Percentiles rank a stretch among this genome's conserved stretches.
phyloP scores from a whole-genome alignment of 2,113 vertebrate species.

The Antechinus flavipes region DNA sequence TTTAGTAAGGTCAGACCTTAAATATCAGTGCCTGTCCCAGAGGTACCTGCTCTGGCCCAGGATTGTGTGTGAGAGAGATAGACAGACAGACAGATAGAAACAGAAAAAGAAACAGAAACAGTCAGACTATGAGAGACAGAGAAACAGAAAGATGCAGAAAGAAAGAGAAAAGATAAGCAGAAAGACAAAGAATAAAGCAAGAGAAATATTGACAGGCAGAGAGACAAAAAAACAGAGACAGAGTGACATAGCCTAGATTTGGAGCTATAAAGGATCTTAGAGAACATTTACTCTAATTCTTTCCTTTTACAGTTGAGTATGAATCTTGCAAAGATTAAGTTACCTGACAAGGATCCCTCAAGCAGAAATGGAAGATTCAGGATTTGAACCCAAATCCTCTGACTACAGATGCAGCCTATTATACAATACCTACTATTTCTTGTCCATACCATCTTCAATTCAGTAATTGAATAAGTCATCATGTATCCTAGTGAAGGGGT shows the following conservation, averaged over 20 bases:
- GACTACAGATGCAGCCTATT: neutral
- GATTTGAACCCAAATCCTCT: neutral
- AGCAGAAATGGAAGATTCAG: neutral
- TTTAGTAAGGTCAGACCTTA: neutral
- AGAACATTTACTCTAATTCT: neutral
- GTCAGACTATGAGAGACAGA: neutral
- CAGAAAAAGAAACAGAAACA: neutral
- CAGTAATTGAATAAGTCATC: rapidly evolving
- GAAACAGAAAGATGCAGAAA: too few relatives aligned
- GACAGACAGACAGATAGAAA: too few relatives aligned
- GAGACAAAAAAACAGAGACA: neutral
- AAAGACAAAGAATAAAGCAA: neutral
- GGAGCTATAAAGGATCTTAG: neutral
- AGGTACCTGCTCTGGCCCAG: neutral
- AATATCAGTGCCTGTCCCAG: neutral
- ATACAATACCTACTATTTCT: neutral
- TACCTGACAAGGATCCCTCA: neutral
- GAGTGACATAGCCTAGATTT: neutral
- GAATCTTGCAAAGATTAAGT: neutral
- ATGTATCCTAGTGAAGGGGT: rapidly evolving
- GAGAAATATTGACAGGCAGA: neutral
- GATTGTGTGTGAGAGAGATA: neutral
- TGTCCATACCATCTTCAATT: neutral
- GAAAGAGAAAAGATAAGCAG: neutral
- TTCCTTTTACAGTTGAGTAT: neutral